These are phyloP conservation scores for Chamaetylas fuelleborni DNA, from an alignment of 2,113 vertebrate genomes.

Conservation along the genomic window DNA sequence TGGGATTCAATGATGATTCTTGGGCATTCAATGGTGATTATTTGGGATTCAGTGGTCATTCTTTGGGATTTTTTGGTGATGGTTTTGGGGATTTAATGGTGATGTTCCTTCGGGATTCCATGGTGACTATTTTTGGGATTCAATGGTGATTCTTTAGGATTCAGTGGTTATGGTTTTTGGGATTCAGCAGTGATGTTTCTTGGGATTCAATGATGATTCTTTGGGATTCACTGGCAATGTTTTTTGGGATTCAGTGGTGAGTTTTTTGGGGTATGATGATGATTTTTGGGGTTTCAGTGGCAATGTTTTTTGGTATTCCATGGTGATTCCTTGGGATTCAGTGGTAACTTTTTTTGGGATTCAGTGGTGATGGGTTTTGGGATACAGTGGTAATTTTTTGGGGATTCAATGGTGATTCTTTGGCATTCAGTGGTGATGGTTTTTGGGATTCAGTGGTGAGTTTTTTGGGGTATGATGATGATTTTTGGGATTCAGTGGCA, in stretches of 20 bases:
- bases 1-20: too few species aligned
- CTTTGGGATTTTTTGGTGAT: background rate
- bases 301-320: background rate
- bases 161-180: too few species aligned
- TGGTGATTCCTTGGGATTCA: background rate
- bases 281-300: too few species aligned
- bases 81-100: too few species aligned
- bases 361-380: background rate
- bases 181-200: background rate
- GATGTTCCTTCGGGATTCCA: background rate
- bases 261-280: fast-evolving
- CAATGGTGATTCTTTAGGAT: fast-evolving
- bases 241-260: background rate
- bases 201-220: too few species aligned
- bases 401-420: background rate
- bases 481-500: too few species aligned
- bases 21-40: too few species aligned
- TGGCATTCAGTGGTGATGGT: background rate
- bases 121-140: background rate
- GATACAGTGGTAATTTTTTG: too few species aligned
- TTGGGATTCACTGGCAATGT: background rate
- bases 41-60: background rate
- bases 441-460: too few species aligned
- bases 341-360: fast-evolving
- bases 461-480: too few species aligned